Conservation (phyloP, 2,113 vertebrate genomes). For the Corvus hawaiiensis region DNA sequence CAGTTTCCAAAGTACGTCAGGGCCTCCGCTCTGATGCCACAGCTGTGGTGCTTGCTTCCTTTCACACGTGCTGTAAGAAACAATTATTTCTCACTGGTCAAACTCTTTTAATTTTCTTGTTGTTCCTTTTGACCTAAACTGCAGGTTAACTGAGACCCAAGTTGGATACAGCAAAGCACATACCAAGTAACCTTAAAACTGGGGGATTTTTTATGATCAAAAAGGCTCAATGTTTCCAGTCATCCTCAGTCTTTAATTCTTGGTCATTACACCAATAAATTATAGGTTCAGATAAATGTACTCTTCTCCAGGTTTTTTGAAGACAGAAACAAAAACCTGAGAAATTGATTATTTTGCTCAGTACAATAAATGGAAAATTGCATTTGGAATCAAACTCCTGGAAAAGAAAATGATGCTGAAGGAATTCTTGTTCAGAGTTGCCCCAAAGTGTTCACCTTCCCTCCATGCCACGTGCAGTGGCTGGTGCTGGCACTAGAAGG, state of each 20-base stretch:
- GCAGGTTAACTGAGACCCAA: background rate
- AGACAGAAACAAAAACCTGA: slow-evolving; percentile 4
- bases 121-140: background rate
- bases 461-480: background rate
- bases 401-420: background rate
- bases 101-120: background rate
- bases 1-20: fast-evolving
- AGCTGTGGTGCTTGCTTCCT: background rate
- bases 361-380: background rate
- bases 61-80: background rate
- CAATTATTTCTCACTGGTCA: background rate
- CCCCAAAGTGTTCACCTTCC: background rate
- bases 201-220: background rate
- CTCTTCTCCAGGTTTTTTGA: background rate
- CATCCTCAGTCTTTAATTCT: slow-evolving; percentile 21
- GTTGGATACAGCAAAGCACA: background rate
- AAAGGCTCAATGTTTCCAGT: background rate
- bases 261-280: slow-evolving; percentile 20
- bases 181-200: background rate
- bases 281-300: background rate
- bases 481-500: background rate
- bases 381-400: background rate
- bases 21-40: background rate
- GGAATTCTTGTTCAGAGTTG: background rate
- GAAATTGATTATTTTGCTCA: background rate